Conservation (phyloP, 2,888 invertebrate genomes). For the Drosophila mettleri region DNA sequence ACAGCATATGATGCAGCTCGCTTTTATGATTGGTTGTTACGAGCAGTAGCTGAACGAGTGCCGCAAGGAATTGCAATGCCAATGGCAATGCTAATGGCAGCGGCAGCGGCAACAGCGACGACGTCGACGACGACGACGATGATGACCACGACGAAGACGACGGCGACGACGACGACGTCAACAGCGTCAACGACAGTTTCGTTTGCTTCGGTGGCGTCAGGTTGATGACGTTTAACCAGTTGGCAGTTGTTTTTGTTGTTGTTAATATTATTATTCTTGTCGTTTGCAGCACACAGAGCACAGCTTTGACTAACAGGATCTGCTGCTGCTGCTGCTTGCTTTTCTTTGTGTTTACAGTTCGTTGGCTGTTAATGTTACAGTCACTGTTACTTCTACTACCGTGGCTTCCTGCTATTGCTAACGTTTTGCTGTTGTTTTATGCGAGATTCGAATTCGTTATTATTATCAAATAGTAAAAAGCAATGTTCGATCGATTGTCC, state of each 20-base stretch:
- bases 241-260: constrained; percentile 24
- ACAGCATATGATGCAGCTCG: constrained; percentile 83
- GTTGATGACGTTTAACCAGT: constrained; percentile 56
- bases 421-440: constrained; percentile 25
- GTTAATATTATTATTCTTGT: neutral
- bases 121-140: constrained; percentile 34
- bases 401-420: constrained; percentile 12
- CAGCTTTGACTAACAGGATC: constrained; percentile 31
- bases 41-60: constrained; percentile 57
- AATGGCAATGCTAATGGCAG: constrained; percentile 41
- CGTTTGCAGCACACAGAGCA: constrained; percentile 18
- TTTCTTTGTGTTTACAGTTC: constrained; percentile 13
- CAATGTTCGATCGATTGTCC: neutral
- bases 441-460: constrained; percentile 2
- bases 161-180: constrained; percentile 35
- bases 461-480: constrained; percentile 6
- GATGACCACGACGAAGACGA: constrained; percentile 19
- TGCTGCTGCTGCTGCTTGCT: constrained; percentile 5
- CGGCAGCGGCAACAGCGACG: constrained; percentile 30
- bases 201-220: constrained; percentile 67
- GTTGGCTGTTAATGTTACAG: constrained; percentile 11
- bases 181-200: constrained; percentile 48
- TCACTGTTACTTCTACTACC: constrained; percentile 11
- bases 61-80: constrained; percentile 57
- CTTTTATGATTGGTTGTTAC: constrained; percentile 59